Evolutionary conservation across 2,888 invertebrate genomes (phyloP), one percentile per base, ranked within the genome.

Genomic region (Archaeoteleia sp.): DNA sequence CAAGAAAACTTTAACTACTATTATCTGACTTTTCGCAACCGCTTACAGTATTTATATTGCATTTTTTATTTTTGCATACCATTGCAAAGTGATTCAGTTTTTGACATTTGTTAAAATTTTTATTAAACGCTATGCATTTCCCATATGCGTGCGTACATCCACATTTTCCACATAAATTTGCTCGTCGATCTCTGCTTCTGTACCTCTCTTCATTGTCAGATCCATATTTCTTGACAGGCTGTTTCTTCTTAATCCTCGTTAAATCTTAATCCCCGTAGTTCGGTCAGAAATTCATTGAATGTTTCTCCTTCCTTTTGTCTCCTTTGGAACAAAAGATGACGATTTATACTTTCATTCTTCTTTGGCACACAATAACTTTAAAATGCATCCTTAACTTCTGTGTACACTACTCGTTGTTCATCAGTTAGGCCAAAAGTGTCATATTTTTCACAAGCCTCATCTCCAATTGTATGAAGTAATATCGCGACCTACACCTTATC

Each of bases 401-500:
- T 29, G 29, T 29, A 60, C 42, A 74, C 4, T 67, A 29, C 12
- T 66, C 63, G 6, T 60, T 66, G 2, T 73, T 55, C 15, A 13
- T 61, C 65, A 1, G 48, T 49, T 10, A 74, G 53, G 8, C 39
- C 65, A 23, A 75, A 72, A n/a, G 67, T 74, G 5, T 74, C 70
- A 29, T 17, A 74, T 29, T 70, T 65, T 42, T 75, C 73, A 1
- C 67, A 20, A 2, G 72, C 74, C 23, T 74, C 75, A 4, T 72
- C 43, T 9, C 72, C 74, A 35, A 74, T 67, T 0, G 70, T 55
- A 39, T 75, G 29, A 2, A 29, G 8, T 29, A 29, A 29, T 42
- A 75, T 68, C 25, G 70, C 73, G 1, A 74, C 65, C 51, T 75
- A 70, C 9, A 63, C 58, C 37, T 65, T 62, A 2, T 53, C 55